Conservation (phyloP, 53 echinoderm and acorn worm genomes). For the Astropecten irregularis region DNA sequence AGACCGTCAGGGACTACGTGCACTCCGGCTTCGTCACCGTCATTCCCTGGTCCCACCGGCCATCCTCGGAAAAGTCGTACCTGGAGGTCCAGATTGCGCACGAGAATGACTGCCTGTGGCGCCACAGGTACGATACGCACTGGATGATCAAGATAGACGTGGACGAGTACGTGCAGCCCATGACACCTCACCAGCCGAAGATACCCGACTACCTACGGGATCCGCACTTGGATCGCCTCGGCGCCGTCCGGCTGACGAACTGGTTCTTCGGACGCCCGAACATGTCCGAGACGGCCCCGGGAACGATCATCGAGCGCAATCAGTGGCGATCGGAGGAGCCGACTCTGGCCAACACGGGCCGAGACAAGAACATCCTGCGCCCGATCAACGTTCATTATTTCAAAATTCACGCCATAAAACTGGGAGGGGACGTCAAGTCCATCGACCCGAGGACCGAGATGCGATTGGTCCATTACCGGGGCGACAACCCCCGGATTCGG, state of each 20-base stretch:
- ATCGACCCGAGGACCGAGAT: slow-evolving; percentile 71
- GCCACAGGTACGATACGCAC: slow-evolving; percentile 65
- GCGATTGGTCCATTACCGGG: slow-evolving; percentile 77
- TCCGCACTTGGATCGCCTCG: slow-evolving; percentile 45
- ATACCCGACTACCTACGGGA: slow-evolving; percentile 70
- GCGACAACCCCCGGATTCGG: slow-evolving; percentile 54
- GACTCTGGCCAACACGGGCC: slow-evolving; percentile 63
- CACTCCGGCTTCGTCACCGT: slow-evolving; percentile 72
- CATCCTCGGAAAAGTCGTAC: slow-evolving; percentile 63
- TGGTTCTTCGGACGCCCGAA: slow-evolving; percentile 92
- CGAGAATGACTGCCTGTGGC: slow-evolving; percentile 89
- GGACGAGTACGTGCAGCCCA: slow-evolving; percentile 89
- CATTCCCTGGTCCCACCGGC: slow-evolving; percentile 76
- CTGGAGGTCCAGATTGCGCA: slow-evolving; percentile 88
- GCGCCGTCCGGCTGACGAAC: slow-evolving; percentile 68
- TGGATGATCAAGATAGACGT: slow-evolving; percentile 93
- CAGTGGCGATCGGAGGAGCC: slow-evolving; percentile 68
- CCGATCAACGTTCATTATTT: slow-evolving; percentile 84
- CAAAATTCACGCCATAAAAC: slow-evolving; percentile 83
- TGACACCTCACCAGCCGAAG: slow-evolving; percentile 56
- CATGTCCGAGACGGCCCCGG: slow-evolving; percentile 3
- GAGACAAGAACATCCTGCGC: slow-evolving; percentile 80
- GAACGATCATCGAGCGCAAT: slow-evolving; percentile 71
- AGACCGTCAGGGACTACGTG: slow-evolving; percentile 58
- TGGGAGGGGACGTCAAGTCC: slow-evolving; percentile 68